Percentiles rank a stretch among this genome's conserved stretches.
phyloP scores from a whole-genome alignment of 2,113 vertebrate genomes.

The Syngnathoides biaculeatus region DNA sequence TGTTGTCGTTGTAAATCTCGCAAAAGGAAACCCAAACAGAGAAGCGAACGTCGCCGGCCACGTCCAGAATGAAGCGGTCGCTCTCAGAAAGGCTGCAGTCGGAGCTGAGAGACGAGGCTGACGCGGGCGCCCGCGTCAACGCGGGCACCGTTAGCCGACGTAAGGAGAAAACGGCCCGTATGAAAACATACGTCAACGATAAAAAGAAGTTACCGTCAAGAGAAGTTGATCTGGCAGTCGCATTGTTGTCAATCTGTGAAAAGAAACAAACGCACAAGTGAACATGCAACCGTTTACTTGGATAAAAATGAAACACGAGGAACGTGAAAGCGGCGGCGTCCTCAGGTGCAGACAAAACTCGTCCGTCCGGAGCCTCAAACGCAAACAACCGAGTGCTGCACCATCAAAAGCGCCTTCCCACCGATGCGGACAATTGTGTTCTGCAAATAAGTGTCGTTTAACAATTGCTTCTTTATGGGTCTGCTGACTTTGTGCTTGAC shows the following conservation, averaged over 20 bases:
- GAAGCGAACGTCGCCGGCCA: conserved; percentile 68
- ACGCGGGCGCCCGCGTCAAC: conserved; percentile 11
- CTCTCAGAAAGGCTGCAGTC: conserved; percentile 38
- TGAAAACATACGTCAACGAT: not conserved
- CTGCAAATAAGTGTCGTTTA: no score
- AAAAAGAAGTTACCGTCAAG: conserved; percentile 29
- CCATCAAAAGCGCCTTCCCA: no score
- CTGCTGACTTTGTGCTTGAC: no score
- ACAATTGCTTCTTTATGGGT: no score
- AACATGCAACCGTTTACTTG: no score
- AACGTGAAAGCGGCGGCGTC: not conserved
- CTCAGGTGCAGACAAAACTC: no score
- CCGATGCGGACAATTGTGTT: no score
- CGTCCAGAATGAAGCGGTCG: conserved; percentile 60
- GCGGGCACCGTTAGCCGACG: not conserved
- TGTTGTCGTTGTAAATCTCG: conserved; percentile 94
- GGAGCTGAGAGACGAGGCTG: conserved; percentile 59
- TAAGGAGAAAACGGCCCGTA: not conserved
- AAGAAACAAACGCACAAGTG: not conserved
- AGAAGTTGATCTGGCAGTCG: conserved; percentile 15
- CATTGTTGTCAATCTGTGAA: conserved; percentile 47
- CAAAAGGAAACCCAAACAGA: conserved; percentile 96
- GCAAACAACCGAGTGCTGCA: no score
- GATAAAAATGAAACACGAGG: not conserved
- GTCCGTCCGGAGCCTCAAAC: no score